These are phyloP conservation scores for Orthonyx spaldingii DNA, from an alignment of 2,113 vertebrate species.

Conservation along the genomic window DNA sequence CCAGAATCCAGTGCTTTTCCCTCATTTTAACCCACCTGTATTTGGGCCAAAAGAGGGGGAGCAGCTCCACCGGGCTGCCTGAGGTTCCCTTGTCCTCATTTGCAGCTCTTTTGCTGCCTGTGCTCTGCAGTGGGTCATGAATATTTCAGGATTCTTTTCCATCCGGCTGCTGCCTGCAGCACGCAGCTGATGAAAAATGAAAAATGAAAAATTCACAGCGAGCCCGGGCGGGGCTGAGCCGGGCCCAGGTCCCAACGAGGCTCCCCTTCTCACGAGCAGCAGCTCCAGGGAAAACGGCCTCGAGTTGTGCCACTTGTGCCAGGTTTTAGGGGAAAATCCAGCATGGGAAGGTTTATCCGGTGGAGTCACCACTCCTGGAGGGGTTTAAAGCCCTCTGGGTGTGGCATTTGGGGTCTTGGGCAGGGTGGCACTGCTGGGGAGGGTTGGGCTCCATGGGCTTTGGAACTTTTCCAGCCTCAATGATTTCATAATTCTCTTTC, in stretches of 20 bases:
- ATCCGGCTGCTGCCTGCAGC: not conserved
- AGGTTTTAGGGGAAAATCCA: rapidly evolving
- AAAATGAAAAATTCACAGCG: conserved; percentile 15
- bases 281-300: not conserved
- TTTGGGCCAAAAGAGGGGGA: not conserved
- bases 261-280: not conserved
- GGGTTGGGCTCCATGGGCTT: not conserved
- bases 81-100: not conserved
- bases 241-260: rapidly evolving
- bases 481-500: not conserved
- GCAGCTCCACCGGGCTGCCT: not conserved
- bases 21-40: rapidly evolving
- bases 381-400: not conserved
- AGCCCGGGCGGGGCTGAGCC: not conserved
- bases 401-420: not conserved
- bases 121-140: not conserved
- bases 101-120: not conserved
- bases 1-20: rapidly evolving
- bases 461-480: not conserved
- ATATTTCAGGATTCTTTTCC: conserved; percentile 56
- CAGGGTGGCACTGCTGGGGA: not conserved
- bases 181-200: conserved; percentile 1
- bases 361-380: rapidly evolving
- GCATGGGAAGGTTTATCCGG: rapidly evolving
- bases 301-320: rapidly evolving